These are phyloP conservation scores for Platysteira castanea DNA, from an alignment of 2,113 vertebrate genomes.

Conservation along the genomic window DNA sequence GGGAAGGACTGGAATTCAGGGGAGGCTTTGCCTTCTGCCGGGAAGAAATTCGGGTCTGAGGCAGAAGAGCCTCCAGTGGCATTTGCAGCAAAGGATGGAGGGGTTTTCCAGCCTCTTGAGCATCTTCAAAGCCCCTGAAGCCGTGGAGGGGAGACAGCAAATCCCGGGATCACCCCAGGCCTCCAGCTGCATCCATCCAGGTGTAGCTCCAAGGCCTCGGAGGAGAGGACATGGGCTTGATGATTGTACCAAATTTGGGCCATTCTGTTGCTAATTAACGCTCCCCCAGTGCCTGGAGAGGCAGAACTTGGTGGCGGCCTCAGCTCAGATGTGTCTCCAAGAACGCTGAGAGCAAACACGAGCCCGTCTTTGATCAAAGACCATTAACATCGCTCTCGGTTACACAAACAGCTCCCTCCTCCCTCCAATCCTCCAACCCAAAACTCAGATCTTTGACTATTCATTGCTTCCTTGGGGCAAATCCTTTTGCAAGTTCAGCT, in stretches of 20 bases:
- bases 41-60: not conserved
- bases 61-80: not conserved
- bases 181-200: not conserved
- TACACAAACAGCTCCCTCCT: not conserved
- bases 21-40: not conserved
- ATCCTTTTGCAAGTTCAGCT: not conserved
- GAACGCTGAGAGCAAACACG: not conserved
- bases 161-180: not conserved
- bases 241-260: not conserved
- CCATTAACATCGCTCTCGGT: not conserved
- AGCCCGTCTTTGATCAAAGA: conserved; percentile 8
- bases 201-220: not conserved
- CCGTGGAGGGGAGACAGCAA: not conserved
- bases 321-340: conserved; percentile 25
- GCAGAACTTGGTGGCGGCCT: not conserved
- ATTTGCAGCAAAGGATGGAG: not conserved
- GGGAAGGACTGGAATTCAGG: not conserved
- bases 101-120: not conserved
- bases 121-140: not conserved
- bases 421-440: not conserved
- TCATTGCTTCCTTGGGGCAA: not conserved
- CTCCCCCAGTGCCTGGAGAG: conserved; percentile 11
- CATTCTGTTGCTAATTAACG: conserved; percentile 20
- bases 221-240: not conserved
- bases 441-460: not conserved